Conservation (phyloP, 1,140 invertebrate genomes). For the Polypedilum vanderplanki region DNA sequence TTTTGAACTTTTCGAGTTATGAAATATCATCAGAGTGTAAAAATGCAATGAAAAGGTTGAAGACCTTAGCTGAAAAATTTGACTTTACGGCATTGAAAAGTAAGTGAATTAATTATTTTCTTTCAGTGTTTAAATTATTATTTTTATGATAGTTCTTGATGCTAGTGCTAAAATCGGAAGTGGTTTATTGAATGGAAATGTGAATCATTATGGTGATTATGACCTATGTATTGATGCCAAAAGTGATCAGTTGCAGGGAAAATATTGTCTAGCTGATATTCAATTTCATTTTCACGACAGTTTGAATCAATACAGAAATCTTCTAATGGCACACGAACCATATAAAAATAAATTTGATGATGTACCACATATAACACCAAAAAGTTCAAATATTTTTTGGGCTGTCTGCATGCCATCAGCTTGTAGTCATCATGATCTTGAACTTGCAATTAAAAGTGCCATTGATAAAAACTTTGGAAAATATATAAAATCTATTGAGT, state of each 20-base stretch:
- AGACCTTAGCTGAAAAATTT: constrained; percentile 39
- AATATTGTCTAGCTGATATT: constrained; percentile 56
- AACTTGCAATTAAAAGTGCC: constrained; percentile 47
- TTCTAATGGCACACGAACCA: constrained; percentile 53
- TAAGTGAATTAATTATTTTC: constrained; percentile 34
- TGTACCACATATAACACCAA: constrained; percentile 34
- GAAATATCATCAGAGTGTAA: constrained; percentile 39
- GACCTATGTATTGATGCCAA: constrained; percentile 51
- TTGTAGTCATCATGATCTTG: constrained; percentile 50
- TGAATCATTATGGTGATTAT: constrained; percentile 57
- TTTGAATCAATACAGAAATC: constrained; percentile 43
- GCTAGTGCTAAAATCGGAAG: constrained; percentile 53
- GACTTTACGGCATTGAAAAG: constrained; percentile 43
- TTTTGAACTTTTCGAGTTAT: constrained; percentile 42
- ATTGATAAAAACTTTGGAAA: constrained; percentile 43
- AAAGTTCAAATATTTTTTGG: constrained; percentile 26
- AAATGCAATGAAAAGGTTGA: constrained; percentile 37
- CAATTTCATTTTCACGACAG: constrained; percentile 48
- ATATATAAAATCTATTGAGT: constrained; percentile 47
- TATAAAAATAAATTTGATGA: constrained; percentile 56
- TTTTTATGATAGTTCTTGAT: constrained; percentile 50
- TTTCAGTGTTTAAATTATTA: not conserved
- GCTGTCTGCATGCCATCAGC: constrained; percentile 54
- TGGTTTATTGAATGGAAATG: constrained; percentile 55
- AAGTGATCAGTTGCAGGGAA: constrained; percentile 47